Evolutionary conservation across 2,797 vertebrate species (phyloP), one percentile per base, ranked within the genome.

Genomic region (Tinamus major): DNA sequence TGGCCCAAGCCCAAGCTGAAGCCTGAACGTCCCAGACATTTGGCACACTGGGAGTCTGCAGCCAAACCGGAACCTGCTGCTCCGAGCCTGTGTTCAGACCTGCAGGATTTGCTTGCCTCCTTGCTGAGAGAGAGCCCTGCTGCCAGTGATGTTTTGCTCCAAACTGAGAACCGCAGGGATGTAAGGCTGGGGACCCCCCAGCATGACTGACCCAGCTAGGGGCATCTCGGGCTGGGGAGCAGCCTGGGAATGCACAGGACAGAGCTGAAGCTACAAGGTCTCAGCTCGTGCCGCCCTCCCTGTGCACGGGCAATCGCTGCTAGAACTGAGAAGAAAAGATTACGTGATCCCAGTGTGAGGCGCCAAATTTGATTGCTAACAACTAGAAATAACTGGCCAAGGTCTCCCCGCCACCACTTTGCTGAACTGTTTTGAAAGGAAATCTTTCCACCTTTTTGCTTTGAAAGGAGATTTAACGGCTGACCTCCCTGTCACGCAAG

Each of bases 371-470:
- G 1, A n/a, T 48, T 76, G 51, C 0, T 6, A 88, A 71, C 83
- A 91, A 84, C 81, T 88, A 84, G 83, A 86, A 67, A 90, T 86
- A 84, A 58, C 0, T 1, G 53, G 39, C 82, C 75, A 64, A 48
- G 0, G 0, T 1, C 15, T 61, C 86, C 56, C 29, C 17, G 3
- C 16, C 29, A 17, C 7, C 29, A 31, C 39, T 8, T 78, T 85
- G 79, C 48, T 81, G 41, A 88, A 77, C 78, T 4, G 0, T 77
- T 82, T 87, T 53, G 62, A 90, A 90, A 95, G 93, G 89, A 94
- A 93, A 96, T 95, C 77, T 88, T 95, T 94, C 91, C 92, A 94
- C 87, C n/a, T 79, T 90, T 83, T 92, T 88, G 89, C 85, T 94
- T 84, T 8, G 15, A 94, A 91, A 93, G 71, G 78, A 86, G 76